Percentiles rank a stretch among this genome's conserved stretches.
phyloP scores from a whole-genome alignment of 2,113 vertebrate species.

The Tenebrosternarchus preto region DNA sequence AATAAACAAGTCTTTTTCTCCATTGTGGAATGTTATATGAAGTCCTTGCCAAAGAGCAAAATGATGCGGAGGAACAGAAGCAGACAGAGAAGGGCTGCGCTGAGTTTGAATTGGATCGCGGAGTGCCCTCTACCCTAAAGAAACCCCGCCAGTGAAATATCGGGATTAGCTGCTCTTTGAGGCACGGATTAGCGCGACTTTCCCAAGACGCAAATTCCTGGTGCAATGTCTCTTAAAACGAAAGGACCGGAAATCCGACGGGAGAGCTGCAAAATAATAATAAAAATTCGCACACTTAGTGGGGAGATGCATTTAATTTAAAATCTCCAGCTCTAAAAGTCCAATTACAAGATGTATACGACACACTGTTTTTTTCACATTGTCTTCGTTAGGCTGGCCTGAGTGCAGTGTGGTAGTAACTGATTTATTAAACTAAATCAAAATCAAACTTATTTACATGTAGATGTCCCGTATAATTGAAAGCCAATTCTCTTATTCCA shows the following conservation, averaged over 20 bases:
- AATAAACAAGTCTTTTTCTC: not conserved
- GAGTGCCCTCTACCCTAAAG: constrained; percentile 62
- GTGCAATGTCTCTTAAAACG: constrained; percentile 60
- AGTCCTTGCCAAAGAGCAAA: not conserved
- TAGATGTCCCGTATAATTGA: not conserved
- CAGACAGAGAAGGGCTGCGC: constrained; percentile 51
- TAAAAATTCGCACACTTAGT: constrained; percentile 28
- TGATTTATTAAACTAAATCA: not conserved
- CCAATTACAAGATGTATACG: constrained; percentile 36
- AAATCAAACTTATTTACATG: not conserved
- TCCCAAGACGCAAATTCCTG: constrained; percentile 64
- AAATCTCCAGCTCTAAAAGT: constrained; percentile 11
- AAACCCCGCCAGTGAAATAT: constrained; percentile 71
- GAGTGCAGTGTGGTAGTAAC: not conserved
- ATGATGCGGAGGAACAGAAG: constrained; percentile 20
- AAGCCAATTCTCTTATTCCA: not conserved
- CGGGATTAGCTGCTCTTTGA: constrained; percentile 76
- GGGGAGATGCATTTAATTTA: constrained; percentile 37
- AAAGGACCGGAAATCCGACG: constrained; percentile 62
- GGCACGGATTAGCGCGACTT: constrained; percentile 72
- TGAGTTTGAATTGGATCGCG: constrained; percentile 61
- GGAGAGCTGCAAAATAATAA: constrained; percentile 38
- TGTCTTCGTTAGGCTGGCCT: constrained; percentile 14
- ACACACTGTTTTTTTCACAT: constrained; percentile 9
- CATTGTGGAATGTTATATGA: not conserved